Evolutionary conservation across 2,113 vertebrate species (phyloP), one percentile per base, ranked within the genome.

Genomic region (zebrafish (Danio rerio)): DNA sequence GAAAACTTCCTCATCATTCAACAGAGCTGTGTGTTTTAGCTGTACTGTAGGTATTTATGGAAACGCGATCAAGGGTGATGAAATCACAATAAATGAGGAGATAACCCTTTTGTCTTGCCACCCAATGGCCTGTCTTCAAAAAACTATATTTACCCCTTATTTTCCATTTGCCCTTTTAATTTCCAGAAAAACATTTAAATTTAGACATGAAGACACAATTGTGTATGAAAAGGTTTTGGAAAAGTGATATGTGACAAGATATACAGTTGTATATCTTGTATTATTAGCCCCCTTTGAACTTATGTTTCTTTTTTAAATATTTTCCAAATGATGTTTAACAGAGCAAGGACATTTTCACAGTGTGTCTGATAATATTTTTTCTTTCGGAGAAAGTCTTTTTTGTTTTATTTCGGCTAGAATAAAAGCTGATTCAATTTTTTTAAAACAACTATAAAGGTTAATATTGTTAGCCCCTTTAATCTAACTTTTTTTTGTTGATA

Each of bases 1-100:
- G 83, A 90, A 87, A 81, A 81, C 87, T 87, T 91, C 84, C 86
- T 74, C 71, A 86, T 92, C 92, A 92, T 86, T 93, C 90, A 89
- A 49, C 88, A 68, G 84, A 88, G 88, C 84, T 84, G 89, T 84
- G 90, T 89, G 86, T 84, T 89, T 89, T 88, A 83, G 85, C 87
- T 83, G 88, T 90, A 85, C 81, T 55, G 9, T 75, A 47, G 52
- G 42, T 91, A 90, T 93, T 94, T 89, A 87, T 59, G 5, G 94
- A 90, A 90, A 90, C 88, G 85, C 89, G 87, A 91, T 87, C 81
- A 69, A 80, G 82, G 83, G 65, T 80, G 90, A 89, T 94, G 93
- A 94, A 91, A 93, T 81, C 69, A 84, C 47, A 59, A 85, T 89
- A 83, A 88, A 88, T 90, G 82, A 75, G 45, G 71, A 80, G 85